Base-by-base conservation (phyloP, 2,888 invertebrate species). In the Apodemia zela region DNA sequence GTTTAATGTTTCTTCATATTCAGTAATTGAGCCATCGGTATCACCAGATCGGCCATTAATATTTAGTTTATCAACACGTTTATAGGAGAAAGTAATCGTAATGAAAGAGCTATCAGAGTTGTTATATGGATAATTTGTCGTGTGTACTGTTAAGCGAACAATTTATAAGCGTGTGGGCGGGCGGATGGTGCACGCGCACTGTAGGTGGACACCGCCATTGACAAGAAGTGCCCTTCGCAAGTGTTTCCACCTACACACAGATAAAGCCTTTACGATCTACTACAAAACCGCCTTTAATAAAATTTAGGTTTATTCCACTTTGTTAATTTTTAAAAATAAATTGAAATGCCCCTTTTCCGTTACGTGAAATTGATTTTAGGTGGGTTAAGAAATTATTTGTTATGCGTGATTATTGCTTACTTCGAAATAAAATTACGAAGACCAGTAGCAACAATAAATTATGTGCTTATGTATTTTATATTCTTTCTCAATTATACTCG, bases 121-220 rank as follows among this genome's bases (percentile, higher is more conserved):
- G 74, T 73, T 74, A 77, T 74, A 79, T 69, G 72, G 77, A 80
- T 79, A 84, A 89, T 88, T 88, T 88, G 87, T 87, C 82, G 78
- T 73, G 67, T 70, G 77, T 84, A 85, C 89, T 83, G 88, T 88
- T 89, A 89, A 75, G 75, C 74, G 78, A 77, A 82, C 78, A 80
- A 85, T 87, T 89, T 88, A 88, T 79, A 77, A 74, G 72, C 71
- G 74, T 68, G 90, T 89, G 75, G 89, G 90, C 84, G 87, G 86
- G 82, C 82, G 82, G 74, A 69, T 70, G 71, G 75, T 77, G 76
- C 83, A 76, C 77, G 78, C 78, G 78, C 74, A 66, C 62, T 75
- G 88, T 88, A 74, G 89, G 88, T 84, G 85, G 79, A 79, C 77
- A 70, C 66, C 69, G 68, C 80, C 82, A 86, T 85, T 89, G 78